Conservation (phyloP, 2,888 invertebrate species). For the Pherbina coryleti region DNA sequence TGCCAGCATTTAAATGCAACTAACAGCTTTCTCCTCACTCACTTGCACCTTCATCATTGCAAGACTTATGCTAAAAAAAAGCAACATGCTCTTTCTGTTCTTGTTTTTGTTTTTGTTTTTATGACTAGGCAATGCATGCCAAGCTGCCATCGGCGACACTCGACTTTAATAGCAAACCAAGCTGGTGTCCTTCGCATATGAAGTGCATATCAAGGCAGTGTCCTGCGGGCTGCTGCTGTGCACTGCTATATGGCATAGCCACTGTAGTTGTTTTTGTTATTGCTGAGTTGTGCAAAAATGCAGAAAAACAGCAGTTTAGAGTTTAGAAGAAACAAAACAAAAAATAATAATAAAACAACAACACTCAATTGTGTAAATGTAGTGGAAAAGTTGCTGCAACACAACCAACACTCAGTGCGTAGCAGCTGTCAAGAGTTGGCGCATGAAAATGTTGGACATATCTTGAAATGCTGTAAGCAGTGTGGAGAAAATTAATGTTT, state of each 20-base stretch:
- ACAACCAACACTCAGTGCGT: neutral
- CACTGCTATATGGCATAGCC: too few species aligned
- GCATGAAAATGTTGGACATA: constrained; percentile 15
- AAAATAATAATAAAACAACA: neutral
- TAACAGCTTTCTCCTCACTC: neutral
- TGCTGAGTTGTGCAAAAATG: too few species aligned
- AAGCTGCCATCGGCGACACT: constrained; percentile 12
- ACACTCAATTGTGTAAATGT: neutral
- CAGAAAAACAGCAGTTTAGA: neutral
- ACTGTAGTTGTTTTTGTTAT: too few species aligned
- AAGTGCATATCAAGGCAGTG: constrained; percentile 4
- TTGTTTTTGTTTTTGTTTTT: neutral
- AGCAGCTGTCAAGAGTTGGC: constrained; percentile 2
- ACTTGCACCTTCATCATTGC: neutral
- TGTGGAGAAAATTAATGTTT: neutral
- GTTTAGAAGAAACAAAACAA: neutral
- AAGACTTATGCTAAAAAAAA: neutral
- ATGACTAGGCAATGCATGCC: neutral
- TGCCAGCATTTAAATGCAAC: neutral
- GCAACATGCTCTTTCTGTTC: neutral
- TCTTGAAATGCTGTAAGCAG: neutral
- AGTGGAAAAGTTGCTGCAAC: neutral
- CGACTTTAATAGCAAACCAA: constrained; percentile 17
- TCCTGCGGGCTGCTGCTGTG: constrained; percentile 13
- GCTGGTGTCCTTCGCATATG: constrained; percentile 5